Percentiles rank a stretch among this genome's conserved stretches.
Evolutionary conservation across 2,888 invertebrate genomes (phyloP).

Genomic region (Mimas tiliae): DNA sequence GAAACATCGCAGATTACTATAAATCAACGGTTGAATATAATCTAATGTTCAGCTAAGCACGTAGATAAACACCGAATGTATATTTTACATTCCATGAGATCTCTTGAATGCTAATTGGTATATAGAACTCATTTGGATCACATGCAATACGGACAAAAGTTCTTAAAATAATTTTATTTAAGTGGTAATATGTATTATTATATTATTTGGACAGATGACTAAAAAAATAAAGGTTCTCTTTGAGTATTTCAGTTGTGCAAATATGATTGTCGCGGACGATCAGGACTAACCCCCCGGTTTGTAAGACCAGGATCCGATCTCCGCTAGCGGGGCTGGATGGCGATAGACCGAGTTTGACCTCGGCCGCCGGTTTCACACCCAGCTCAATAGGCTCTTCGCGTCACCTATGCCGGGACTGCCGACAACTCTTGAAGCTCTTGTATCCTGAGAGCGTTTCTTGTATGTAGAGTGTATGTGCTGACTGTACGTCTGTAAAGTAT

Average conservation of each 20-base stretch:
- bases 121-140: slow-evolving; percentile 19
- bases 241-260: background rate
- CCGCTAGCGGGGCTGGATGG: no score
- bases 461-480: no score
- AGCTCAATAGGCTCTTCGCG: no score
- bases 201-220: background rate
- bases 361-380: no score
- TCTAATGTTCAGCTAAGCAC: background rate
- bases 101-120: no score
- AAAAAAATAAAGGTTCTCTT: slow-evolving; percentile 2
- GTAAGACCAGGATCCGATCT: no score
- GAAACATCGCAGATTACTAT: background rate
- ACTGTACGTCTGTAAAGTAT: no score
- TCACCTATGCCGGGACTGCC: no score
- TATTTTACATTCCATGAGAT: background rate
- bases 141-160: slow-evolving; percentile 19
- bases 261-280: background rate
- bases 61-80: background rate
- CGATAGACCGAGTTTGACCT: no score
- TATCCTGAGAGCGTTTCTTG: no score
- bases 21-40: background rate
- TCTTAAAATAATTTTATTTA: slow-evolving; percentile 21
- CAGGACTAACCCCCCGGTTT: no score
- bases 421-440: no score
- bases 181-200: background rate